Evolutionary conservation across 1,140 invertebrate species (phyloP), one percentile per base, ranked within the genome.

Genomic region (Meloidogyne chitwoodi): DNA sequence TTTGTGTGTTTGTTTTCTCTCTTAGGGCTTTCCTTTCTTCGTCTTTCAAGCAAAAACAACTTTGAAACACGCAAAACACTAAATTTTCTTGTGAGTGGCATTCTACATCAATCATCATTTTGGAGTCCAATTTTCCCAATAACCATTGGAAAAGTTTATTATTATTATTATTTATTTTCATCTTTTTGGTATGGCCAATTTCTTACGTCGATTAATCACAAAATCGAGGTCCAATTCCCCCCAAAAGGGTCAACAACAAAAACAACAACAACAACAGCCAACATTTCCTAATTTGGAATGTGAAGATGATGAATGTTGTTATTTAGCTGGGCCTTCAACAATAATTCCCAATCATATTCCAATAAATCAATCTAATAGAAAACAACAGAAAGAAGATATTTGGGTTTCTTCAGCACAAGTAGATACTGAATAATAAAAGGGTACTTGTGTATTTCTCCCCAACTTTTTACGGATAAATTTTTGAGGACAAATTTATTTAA

Each of bases 211-310:
- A 44, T 78, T 81, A 48, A 79, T 80, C 64, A 26, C 79, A 1
- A 79, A 79, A 34, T 80, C 79, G 38, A 64, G 79, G 11, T 80
- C 79, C 16, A 81, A 81, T 41, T 83, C 81, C 1, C 80, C 80
- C 26, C 63, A 68, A 31, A 81, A 81, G 31, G 71, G 22, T 24
- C 61, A 26, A 63, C 56, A 38, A 12, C 10, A 26, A 41, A 63
- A 24, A 19, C 22, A 38, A 61, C 71, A 19, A 56, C 38, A 16
- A 6, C 27, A 27, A 27, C n/a, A 6, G 34, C 19, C 29, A 31
- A 31, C 14, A 56, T 56, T 56, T 56, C 48, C 48, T 56, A 56
- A 56, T 56, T 56, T 56, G 6, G 48, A 56, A 56, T 56, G 48
- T 56, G 48, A 56, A 56, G 48, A 56, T n/a, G 48, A 56, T 56